Base-by-base conservation (phyloP, 1,140 invertebrate species). In the Zaprionus inermis region DNA sequence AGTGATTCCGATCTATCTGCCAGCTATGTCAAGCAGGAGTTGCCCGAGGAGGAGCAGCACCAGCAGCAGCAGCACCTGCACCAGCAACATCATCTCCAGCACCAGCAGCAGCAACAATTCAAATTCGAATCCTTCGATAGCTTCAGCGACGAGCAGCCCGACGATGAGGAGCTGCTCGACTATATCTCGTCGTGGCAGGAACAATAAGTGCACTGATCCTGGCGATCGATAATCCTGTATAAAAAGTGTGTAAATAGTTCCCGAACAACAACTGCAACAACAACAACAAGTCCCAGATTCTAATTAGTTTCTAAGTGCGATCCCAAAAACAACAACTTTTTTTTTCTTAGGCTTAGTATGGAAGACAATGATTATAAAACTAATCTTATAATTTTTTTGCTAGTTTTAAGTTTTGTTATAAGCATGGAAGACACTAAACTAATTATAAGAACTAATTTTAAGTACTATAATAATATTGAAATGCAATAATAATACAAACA, bases 121-220 rank as follows among this genome's bases (percentile, higher is more conserved):
- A 94, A 94, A 74, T 94, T 94, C n/a, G 95, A 96, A 60, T 93
- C 94, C 67, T 96, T 96, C 85, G 96, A 97, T 78, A 95, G 95
- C 85, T 97, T 97, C 89, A 96, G 97, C 65, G 84, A 96, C 0
- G 96, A 97, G 93, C 97, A 96, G 88, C 96, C 96, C 16, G 97
- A 97, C 91, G 97, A 98, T 92, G 97, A 98, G 92, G 97, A 98
- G 82, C 94, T 98, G 1, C 94, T 98, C 34, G 97, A 98, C 85
- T 97, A 96, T 71, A 97, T 98, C 83, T 96, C 95, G 18, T 97
- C 96, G 94, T 98, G 96, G 97, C 96, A 97, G 92, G 94, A 95
- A 79, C 94, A 94, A 91, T 94, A 93, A 81, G 61, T 52, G n/a
- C n/a, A n/a, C n/a, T n/a, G 28, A 41, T 54, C 70, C 41, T 36